phyloP scores from a whole-genome alignment of 1,140 invertebrate species.

The Hylaeus anthracinus region DNA sequence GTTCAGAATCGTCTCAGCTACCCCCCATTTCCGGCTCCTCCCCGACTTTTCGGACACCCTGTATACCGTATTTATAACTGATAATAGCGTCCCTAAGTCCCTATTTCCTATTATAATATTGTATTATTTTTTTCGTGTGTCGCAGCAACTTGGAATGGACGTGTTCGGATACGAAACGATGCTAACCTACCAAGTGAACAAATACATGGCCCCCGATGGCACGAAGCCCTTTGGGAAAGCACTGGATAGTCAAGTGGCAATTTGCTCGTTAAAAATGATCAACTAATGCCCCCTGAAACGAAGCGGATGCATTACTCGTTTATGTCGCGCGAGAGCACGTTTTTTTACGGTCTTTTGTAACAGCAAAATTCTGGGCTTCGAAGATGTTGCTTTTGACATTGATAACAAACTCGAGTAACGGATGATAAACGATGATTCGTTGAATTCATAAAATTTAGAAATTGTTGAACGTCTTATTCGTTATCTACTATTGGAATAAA shows the following conservation, averaged over 20 bases:
- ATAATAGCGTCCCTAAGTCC: too few relatives aligned
- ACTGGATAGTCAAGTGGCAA: constrained; percentile 86
- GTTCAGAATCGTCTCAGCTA: too few relatives aligned
- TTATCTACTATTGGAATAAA: neutral
- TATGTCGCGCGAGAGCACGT: neutral
- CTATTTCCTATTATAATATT: too few relatives aligned
- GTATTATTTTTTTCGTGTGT: constrained; percentile 33
- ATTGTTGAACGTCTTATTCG: too few relatives aligned
- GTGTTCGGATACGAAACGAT: constrained; percentile 90
- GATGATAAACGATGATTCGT: too few relatives aligned
- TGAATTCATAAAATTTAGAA: neutral
- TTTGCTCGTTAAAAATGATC: constrained; percentile 88
- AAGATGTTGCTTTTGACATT: too few relatives aligned
- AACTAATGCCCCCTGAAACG: constrained; percentile 5
- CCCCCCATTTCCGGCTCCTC: too few relatives aligned
- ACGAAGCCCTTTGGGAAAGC: constrained; percentile 87
- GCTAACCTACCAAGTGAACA: constrained; percentile 90
- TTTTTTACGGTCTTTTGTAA: neutral
- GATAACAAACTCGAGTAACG: too few relatives aligned
- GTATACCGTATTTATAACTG: too few relatives aligned
- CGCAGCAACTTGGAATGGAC: constrained; percentile 89
- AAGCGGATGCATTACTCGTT: neutral
- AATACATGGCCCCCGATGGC: constrained; percentile 87
- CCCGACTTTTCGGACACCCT: too few relatives aligned
- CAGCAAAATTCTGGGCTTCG: neutral